A percentile compares a stretch with the other conserved stretches of the same genome.
phyloP scores from a whole-genome alignment of 1,140 invertebrate genomes.

The Drosophila insularis region DNA sequence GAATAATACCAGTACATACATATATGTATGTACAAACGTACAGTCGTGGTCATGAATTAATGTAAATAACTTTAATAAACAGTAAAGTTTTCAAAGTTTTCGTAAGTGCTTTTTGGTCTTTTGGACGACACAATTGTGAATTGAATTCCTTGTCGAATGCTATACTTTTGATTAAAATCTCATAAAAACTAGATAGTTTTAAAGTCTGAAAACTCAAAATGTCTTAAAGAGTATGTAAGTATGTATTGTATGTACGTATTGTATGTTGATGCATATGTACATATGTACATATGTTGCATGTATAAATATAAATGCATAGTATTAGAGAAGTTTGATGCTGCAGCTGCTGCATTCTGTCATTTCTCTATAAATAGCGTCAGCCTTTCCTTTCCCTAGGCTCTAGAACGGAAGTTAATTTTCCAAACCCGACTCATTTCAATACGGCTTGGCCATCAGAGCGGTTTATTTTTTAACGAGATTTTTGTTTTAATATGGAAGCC shows the following conservation, averaged over 20 bases:
- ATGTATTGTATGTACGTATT: too few species aligned
- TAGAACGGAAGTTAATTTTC: slow-evolving; percentile 40
- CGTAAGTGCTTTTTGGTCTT: too few species aligned
- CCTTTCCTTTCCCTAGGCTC: slow-evolving; percentile 1
- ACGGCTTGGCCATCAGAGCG: slow-evolving; percentile 25
- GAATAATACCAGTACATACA: not conserved
- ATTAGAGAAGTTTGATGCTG: not conserved
- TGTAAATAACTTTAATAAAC: too few species aligned
- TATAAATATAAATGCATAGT: not conserved
- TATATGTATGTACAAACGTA: not conserved
- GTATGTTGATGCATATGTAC: not conserved
- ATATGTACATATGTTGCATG: slow-evolving; percentile 9
- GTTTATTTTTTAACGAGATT: not conserved
- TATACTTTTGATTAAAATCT: too few species aligned
- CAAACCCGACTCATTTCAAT: slow-evolving; percentile 34
- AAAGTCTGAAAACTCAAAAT: too few species aligned
- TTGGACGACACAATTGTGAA: too few species aligned
- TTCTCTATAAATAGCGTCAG: slow-evolving; percentile 28
- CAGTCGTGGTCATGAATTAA: too few species aligned
- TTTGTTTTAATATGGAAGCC: slow-evolving; percentile 42
- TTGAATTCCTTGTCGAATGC: too few species aligned
- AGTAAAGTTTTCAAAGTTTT: too few species aligned
- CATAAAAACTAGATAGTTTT: too few species aligned
- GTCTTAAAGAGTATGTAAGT: slow-evolving; percentile 1
- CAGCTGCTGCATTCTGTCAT: slow-evolving; percentile 36